Evolutionary conservation across 1,140 invertebrate species (phyloP), one percentile per base, ranked within the genome.

Genomic region (Orussus abietinus): DNA sequence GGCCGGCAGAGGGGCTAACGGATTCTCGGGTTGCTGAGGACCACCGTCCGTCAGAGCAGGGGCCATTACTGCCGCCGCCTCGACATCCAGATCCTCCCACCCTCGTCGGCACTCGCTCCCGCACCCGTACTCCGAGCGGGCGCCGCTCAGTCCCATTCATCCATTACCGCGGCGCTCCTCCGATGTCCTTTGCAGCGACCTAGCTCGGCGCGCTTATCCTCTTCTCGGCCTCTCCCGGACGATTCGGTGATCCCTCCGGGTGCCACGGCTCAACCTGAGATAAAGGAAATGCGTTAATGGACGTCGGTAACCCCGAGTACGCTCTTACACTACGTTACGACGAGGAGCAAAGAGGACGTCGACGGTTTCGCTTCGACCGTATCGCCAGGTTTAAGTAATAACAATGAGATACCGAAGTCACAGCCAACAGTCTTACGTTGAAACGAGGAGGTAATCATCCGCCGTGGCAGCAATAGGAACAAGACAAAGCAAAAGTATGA

Each of bases 11-110:
- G 71, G 65, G 45, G 65, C 54, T 48, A 73, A 62, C 55, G 69
- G 66, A 58, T 75, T 75, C 55, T 72, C 68, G 58, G 74, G 71
- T 61, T 77, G 80, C 69, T 80, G 78, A 61, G 80, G 71, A 72
- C 78, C 79, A 55, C 74, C 76, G 75, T 84, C 80, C 63, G 81
- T 83, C 72, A 83, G 73, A 75, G 81, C 82, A 72, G 82, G 82
- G 72, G 82, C 82, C 82, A 84, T 84, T 74, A 79, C 81, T 80
- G 75, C 76, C 75, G 66, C 60, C 49, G 59, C 55, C 66, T 72
- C 70, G 63, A 73, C 70, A 73, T 73, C 59, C 69, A 73, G 70
- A 70, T 67, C 66, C 62, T 60, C 59, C 62, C 62, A 62, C 62
- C 59, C 63, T 58, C 53, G 45, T 49, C 21, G 17, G 29, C n/a